Evolutionary conservation across 2,888 invertebrate species (phyloP), one percentile per base, ranked within the genome.

Genomic region (Aplocera efformata): DNA sequence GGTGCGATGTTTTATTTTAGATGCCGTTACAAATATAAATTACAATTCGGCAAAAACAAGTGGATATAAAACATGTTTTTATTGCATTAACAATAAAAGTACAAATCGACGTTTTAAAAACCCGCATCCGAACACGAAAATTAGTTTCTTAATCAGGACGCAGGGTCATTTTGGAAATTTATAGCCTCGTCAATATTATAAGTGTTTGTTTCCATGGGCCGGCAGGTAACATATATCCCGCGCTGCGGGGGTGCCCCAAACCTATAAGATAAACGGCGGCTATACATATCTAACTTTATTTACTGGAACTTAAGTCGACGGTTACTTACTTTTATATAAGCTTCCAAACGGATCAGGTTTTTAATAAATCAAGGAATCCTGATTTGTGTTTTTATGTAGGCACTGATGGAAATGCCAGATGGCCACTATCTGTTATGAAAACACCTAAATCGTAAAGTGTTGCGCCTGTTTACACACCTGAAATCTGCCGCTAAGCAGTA

Each of bases 71-170:
- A 40, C 42, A 40, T 13, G 36, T 10, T 41, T 44, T 42, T 41
- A 44, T 41, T 41, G 32, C 34, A 38, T 35, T 34, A 8, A 31
- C 44, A 54, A 60, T 60, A 65, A 63, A 67, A 60, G 62, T 50
- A 52, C 58, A 57, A 58, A 40, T 40, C 53, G 48, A 42, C 58
- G 58, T 60, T 58, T 58, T 63, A 55, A 63, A 58, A 63, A 52
- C 64, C 59, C 58, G 56, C 65, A 62, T 52, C 50, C 52, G 57
- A 59, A 59, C 50, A 64, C 61, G 63, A 54, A 75, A 81, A 82
- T 82, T 75, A 72, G 75, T 72, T 79, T 81, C 80, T 75, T 79
- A 79, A 80, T 80, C 77, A 68, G 68, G 72, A 78, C 68, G 69
- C 61, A 52, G 66, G 76, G 72, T 74, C 71, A 75, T 81, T 79